Evolutionary conservation across 2,113 vertebrate genomes (phyloP), one percentile per base, ranked within the genome.

Genomic region (Peromyscus polionotus): DNA sequence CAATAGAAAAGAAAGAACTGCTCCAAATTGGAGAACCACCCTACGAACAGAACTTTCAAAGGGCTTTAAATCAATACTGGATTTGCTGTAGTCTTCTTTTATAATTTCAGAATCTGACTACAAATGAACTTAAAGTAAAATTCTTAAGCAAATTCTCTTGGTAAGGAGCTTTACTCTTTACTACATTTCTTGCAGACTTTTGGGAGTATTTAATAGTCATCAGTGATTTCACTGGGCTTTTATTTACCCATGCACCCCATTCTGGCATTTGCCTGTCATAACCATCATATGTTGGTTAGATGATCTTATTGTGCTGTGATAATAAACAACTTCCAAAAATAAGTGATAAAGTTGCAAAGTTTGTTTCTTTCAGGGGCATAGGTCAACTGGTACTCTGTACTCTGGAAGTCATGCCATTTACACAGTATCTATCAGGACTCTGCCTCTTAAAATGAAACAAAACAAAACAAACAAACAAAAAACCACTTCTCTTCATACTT

Each of bases 1-100:
- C 97, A 96, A 79, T 36, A 59, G 61, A 72, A 84, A 95, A 92
- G 54, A 77, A 73, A 83, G n/a, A 65, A 54, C 1, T 70, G 16
- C 33, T 93, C 17, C 76, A 65, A 68, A 39, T 1, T 42, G 54
- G 22, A 98, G 61, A 81, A 36, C 39, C 26, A 26, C 31, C 22
- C 73, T 79, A 36, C 20, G 8, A 11, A 88, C 20, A 33, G 45
- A 91, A 93, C 42, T 63, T 61, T 54, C 42, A 22, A 87, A 75
- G 61, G 83, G 73, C 75, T 92, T 87, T 42, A 91, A 90, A 89
- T 89, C 13, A 63, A 93, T 87, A 91, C 61, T 63, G 51, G 45
- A 12, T 45, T 94, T 88, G 14, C 36, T 81, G 1, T 31, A 75
- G 31, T 93, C 33, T 75, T n/a, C 1, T 92, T 88, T 65, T 84